Conservation (phyloP, 2,888 invertebrate genomes). For the Rapana venosa region DNA sequence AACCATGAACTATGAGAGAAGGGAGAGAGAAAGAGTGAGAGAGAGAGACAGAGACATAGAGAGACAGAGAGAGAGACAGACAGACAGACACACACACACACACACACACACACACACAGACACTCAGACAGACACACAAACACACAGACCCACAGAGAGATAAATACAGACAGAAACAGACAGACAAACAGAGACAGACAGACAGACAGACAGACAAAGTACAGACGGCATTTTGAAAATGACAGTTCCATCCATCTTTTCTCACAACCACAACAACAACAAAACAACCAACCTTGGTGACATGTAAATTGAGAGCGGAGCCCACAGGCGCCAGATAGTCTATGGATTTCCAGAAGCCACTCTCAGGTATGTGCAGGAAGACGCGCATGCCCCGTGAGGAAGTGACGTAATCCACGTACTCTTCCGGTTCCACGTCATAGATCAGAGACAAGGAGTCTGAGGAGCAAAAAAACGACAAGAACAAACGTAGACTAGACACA, state of each 20-base stretch:
- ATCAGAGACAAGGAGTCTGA: constrained; percentile 16
- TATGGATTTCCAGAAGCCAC: constrained; percentile 11
- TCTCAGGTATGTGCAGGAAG: constrained; percentile 2
- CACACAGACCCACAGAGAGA: not conserved
- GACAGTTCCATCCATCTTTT: too few species aligned
- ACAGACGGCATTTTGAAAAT: too few species aligned
- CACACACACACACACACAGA: too few species aligned
- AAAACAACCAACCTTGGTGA: not conserved
- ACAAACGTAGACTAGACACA: not conserved
- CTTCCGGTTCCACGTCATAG: constrained; percentile 25
- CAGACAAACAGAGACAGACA: not conserved
- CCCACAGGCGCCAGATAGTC: constrained; percentile 12
- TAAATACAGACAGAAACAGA: not conserved
- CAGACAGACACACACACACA: too few species aligned
- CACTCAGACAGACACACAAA: too few species aligned
- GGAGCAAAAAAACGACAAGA: not conserved
- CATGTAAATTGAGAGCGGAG: constrained; percentile 9
- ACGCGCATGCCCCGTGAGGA: constrained; percentile 32
- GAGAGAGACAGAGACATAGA: not conserved
- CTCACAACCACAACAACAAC: not conserved
- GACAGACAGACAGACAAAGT: too few species aligned
- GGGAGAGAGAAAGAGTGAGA: not conserved
- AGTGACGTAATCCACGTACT: constrained; percentile 22
- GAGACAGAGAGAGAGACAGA: not conserved
- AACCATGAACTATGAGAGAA: too few species aligned